Evolutionary conservation across 2,888 invertebrate genomes (phyloP).

Genomic region (Pterostichus niger): DNA sequence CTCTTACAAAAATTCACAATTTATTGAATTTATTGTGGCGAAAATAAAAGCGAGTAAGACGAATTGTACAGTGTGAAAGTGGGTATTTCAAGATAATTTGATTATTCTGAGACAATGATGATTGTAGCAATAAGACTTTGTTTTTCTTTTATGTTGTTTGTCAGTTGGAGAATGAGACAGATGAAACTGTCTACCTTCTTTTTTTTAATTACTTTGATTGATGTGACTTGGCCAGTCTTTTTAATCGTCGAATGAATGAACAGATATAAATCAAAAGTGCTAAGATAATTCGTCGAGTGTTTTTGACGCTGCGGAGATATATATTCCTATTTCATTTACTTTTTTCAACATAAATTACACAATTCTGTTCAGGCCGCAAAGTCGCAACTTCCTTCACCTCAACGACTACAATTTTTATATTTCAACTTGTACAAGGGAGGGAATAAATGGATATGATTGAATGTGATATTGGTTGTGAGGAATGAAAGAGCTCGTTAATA

Average conservation of each 20-base stretch:
- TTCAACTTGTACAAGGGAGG: no score
- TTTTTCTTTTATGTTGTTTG: constrained; percentile 16
- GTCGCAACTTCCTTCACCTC: no score
- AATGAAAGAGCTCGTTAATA: no score
- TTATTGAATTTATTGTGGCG: constrained; percentile 39
- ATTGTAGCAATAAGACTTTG: background rate
- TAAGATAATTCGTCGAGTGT: constrained; percentile 54
- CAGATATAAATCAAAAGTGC: constrained; percentile 52
- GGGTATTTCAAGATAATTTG: no score
- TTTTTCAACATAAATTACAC: constrained; percentile 52
- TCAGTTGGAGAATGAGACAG: background rate
- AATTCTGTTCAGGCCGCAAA: constrained; percentile 17
- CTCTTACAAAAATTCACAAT: constrained; percentile 36
- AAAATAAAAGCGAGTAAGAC: background rate
- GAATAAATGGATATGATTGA: no score
- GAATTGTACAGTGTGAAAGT: background rate
- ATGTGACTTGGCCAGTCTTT: constrained; percentile 15
- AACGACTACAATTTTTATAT: no score
- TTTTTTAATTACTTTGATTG: constrained; percentile 56
- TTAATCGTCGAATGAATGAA: constrained; percentile 49
- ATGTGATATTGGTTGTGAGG: no score
- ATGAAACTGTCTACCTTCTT: background rate
- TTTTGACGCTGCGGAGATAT: constrained; percentile 40
- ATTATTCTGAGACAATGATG: constrained; percentile 1
- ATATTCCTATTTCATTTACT: constrained; percentile 56